Conservation (phyloP, 2,797 vertebrate genomes). For the Brotula barbata region DNA sequence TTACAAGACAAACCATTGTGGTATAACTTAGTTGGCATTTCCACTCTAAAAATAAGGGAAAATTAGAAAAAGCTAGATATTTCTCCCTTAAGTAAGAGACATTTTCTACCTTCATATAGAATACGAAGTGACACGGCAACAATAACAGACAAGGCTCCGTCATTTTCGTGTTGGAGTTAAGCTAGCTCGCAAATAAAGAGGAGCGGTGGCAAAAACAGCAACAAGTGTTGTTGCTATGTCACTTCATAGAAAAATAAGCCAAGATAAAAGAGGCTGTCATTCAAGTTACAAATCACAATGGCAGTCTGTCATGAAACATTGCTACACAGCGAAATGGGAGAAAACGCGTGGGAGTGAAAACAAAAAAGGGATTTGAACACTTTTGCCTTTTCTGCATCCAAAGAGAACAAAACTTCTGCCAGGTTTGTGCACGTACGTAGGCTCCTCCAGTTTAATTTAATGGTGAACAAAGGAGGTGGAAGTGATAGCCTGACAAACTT, state of each 20-base stretch:
- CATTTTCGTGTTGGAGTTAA: too few species aligned
- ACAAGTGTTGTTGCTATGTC: neutral
- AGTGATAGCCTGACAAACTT: slow-evolving; percentile 35
- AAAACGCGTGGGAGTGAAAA: slow-evolving; percentile 46
- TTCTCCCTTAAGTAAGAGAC: too few species aligned
- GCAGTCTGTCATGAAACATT: slow-evolving; percentile 25
- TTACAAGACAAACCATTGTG: too few species aligned
- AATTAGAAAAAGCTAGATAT: too few species aligned
- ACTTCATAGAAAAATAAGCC: neutral
- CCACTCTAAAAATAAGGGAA: too few species aligned
- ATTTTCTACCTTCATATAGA: too few species aligned
- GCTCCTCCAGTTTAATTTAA: slow-evolving; percentile 3
- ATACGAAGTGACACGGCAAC: too few species aligned
- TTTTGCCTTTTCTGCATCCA: neutral
- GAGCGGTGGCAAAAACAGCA: neutral
- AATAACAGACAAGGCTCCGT: too few species aligned
- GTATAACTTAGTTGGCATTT: too few species aligned
- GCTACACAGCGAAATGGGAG: slow-evolving; percentile 42
- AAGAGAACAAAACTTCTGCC: slow-evolving; percentile 37
- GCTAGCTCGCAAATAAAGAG: too few species aligned
- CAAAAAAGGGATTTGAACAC: slow-evolving; percentile 30
- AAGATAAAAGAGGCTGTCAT: slow-evolving; percentile 28
- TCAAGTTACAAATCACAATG: slow-evolving; percentile 49
- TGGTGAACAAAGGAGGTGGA: neutral
- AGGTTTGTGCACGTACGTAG: neutral